Evolutionary conservation across 1,140 invertebrate species (phyloP).

Genomic region (Drosophila carrolli): DNA sequence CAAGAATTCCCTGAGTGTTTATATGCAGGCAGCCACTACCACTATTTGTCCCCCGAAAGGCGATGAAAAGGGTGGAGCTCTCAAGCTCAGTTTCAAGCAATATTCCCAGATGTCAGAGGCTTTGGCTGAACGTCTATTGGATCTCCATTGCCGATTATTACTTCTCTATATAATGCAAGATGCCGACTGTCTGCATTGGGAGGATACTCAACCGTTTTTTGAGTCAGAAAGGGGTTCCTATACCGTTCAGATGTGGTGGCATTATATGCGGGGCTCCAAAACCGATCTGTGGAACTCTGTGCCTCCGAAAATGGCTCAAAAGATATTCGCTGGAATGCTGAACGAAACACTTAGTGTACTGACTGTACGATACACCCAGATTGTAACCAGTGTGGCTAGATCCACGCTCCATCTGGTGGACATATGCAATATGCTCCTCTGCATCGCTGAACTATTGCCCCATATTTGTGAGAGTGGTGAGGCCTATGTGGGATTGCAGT

Average conservation of each 20-base stretch:
- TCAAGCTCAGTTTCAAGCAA: constrained; percentile 88
- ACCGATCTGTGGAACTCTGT: constrained; percentile 92
- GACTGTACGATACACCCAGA: constrained; percentile 89
- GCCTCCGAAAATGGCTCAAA: constrained; percentile 92
- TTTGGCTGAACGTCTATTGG: constrained; percentile 90
- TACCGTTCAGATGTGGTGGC: constrained; percentile 93
- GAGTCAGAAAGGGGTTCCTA: constrained; percentile 91
- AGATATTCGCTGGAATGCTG: constrained; percentile 91
- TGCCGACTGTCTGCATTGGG: constrained; percentile 90
- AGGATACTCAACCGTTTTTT: constrained; percentile 86
- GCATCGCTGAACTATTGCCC: constrained; percentile 89
- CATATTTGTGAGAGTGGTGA: constrained; percentile 87
- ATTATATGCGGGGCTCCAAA: constrained; percentile 93
- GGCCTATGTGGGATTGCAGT: constrained; percentile 85
- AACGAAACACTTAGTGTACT: constrained; percentile 92
- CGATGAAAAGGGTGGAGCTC: constrained; percentile 81
- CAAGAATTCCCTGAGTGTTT: constrained; percentile 91
- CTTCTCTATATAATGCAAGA: constrained; percentile 92
- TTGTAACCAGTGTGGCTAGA: constrained; percentile 86
- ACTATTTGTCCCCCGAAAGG: constrained; percentile 80
- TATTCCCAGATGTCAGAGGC: constrained; percentile 93
- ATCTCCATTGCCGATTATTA: constrained; percentile 90
- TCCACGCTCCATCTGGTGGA: constrained; percentile 89
- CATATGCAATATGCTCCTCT: constrained; percentile 90
- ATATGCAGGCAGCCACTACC: constrained; percentile 84